Evolutionary conservation across 2,888 invertebrate genomes (phyloP), one percentile per base, ranked within the genome.

Genomic region (Agrochola lota): DNA sequence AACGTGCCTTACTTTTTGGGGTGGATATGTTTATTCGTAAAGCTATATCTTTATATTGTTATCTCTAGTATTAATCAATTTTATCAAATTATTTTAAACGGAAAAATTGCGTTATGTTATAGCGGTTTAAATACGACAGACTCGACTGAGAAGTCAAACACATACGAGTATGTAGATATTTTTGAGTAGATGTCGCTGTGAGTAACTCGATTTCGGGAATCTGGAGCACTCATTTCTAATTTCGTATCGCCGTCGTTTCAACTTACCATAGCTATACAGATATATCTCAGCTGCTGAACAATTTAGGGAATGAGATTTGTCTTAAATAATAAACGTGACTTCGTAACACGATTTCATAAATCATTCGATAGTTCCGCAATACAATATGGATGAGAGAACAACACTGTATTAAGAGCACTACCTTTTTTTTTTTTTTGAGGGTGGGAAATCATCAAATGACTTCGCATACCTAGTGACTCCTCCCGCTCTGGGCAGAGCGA

Each of bases 281-380:
- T 17, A 66, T 60, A 60, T 57, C 57, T 52, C 17, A 66, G 9
- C n/a, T 17, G 62, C 20, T 46, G 30, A 5, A 26, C 43, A n/a
- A 76, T 66, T 63, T 43, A 30, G 30, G 35, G 60, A 52, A 85
- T 69, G 64, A 64, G 73, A 69, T 71, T 73, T 71, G 49, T 60
- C 30, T 62, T 81, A 30, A 71, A 85, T 85, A 85, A 85, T 85
- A 73, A 67, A 83, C 66, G 43, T 71, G 26, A 66, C 49, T 60
- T 59, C 69, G 60, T 64, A 81, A 73, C 26, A 62, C 26, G 43
- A 52, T 64, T 63, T 46, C 46, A 79, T 82, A 85, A 69, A 74
- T 81, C 35, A 69, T 69, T 71, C n/a, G 40, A 64, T 78, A 55
- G 57, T 60, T 60, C 30, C 63, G 26, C 72, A 59, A 78, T 71